A percentile compares a stretch with the other conserved stretches of the same genome.
Evolutionary conservation across 2,797 vertebrate species (phyloP).

Genomic region (Siniperca undulata): DNA sequence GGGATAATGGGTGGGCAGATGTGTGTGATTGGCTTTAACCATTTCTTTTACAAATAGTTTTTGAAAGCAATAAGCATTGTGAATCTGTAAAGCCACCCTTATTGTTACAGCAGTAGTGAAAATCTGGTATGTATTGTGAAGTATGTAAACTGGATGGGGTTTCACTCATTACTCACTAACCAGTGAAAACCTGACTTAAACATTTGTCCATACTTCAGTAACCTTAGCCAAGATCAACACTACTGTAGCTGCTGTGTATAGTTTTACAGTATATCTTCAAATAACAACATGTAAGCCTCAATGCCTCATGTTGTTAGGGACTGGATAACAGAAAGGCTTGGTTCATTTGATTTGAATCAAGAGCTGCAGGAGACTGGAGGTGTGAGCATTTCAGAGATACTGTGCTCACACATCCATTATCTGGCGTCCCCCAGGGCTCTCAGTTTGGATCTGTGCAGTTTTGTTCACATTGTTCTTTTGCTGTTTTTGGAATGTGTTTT

Average conservation of each 20-base stretch:
- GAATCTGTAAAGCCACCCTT: slow-evolving; percentile 39
- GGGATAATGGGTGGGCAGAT: slow-evolving; percentile 1
- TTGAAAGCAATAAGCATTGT: slow-evolving; percentile 75
- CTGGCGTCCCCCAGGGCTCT: slow-evolving; percentile 42
- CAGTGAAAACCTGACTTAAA: slow-evolving; percentile 9
- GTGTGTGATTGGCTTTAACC: slow-evolving; percentile 13
- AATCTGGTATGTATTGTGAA: slow-evolving; percentile 24
- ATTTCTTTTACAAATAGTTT: slow-evolving; percentile 17
- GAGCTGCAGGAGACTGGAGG: slow-evolving; percentile 14
- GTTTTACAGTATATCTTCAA: slow-evolving; percentile 15
- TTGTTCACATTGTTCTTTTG: slow-evolving; percentile 26
- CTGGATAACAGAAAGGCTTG: neutral
- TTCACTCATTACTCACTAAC: neutral
- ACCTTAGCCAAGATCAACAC: slow-evolving; percentile 33
- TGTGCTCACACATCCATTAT: neutral
- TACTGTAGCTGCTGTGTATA: slow-evolving; percentile 33
- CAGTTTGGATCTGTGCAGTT: slow-evolving; percentile 25
- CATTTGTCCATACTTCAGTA: slow-evolving; percentile 26
- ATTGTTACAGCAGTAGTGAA: slow-evolving; percentile 10
- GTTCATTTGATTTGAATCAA: neutral
- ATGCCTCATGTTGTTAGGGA: slow-evolving; percentile 5
- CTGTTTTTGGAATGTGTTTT: slow-evolving; percentile 24
- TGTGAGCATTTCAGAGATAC: slow-evolving; percentile 18
- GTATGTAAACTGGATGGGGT: slow-evolving; percentile 12
- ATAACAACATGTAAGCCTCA: slow-evolving; percentile 16